phyloP scores from a whole-genome alignment of 2,113 vertebrate species.

The Rhinolophus ferrumequinum region DNA sequence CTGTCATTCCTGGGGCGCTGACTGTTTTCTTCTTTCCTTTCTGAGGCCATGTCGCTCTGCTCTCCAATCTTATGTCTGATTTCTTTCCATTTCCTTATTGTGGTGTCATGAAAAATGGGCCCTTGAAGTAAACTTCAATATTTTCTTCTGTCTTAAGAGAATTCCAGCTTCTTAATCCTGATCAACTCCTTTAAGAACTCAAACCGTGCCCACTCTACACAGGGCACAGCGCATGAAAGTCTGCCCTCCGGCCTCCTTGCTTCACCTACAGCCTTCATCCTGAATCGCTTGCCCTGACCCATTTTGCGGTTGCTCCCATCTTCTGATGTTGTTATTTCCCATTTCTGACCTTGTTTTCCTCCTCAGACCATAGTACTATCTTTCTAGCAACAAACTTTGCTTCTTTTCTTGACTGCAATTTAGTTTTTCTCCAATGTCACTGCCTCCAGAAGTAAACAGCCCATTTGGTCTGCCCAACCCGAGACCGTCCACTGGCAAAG shows the following conservation, averaged over 20 bases:
- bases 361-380: not conserved
- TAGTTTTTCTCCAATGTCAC: not conserved
- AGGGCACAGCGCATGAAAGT: not conserved
- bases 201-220: accelerated
- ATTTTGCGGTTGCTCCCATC: not conserved
- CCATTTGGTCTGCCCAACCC: not conserved
- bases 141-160: not conserved
- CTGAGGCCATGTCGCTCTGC: not conserved
- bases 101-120: too few relatives aligned
- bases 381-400: not conserved
- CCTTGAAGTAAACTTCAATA: not conserved
- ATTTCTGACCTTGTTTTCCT: not conserved
- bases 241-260: too few relatives aligned
- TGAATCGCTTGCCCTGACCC: not conserved
- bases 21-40: not conserved
- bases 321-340: not conserved
- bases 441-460: not conserved
- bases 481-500: not conserved
- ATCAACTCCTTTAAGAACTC: not conserved
- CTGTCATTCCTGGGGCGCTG: not conserved
- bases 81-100: not conserved
- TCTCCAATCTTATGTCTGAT: not conserved
- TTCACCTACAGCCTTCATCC: not conserved
- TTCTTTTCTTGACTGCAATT: not conserved
- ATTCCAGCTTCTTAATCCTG: not conserved